phyloP scores from a whole-genome alignment of 2,888 invertebrate species.

The Athetis lepigone region DNA sequence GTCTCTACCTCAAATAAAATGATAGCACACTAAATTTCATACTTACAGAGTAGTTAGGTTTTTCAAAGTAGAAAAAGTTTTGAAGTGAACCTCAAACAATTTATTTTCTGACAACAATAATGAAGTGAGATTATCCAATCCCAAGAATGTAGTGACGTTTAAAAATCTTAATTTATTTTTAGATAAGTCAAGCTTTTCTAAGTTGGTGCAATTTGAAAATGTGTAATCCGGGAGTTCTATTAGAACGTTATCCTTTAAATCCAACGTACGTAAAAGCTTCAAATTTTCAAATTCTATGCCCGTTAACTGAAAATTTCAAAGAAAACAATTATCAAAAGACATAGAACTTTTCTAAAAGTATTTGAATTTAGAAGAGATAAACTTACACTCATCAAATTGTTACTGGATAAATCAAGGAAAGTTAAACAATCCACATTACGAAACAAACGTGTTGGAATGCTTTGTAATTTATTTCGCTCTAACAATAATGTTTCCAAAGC shows the following conservation, averaged over 20 bases:
- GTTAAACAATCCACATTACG: conserved; percentile 86
- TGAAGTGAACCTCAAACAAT: conserved; percentile 91
- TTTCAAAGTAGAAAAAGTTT: conserved; percentile 91
- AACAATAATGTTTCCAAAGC: conserved; percentile 89
- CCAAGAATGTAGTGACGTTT: conserved; percentile 91
- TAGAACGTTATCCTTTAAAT: conserved; percentile 93
- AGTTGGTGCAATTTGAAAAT: conserved; percentile 89
- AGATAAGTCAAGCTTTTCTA: conserved; percentile 93
- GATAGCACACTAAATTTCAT: conserved; percentile 13
- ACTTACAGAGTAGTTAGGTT: conserved; percentile 94
- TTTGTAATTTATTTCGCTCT: conserved; percentile 89
- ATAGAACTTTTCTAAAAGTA: neutral
- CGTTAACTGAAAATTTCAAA: conserved; percentile 83
- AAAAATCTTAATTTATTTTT: conserved; percentile 92
- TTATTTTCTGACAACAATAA: conserved; percentile 94
- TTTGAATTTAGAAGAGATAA: conserved; percentile 14
- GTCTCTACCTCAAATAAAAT: neutral
- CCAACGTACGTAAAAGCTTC: conserved; percentile 91
- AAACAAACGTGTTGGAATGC: conserved; percentile 86
- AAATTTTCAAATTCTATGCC: conserved; percentile 90
- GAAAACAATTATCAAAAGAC: neutral
- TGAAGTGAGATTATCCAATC: conserved; percentile 92
- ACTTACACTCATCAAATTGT: conserved; percentile 88
- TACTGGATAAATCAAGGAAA: conserved; percentile 89
- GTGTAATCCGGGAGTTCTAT: conserved; percentile 88